A percentile compares a stretch with the other conserved stretches of the same genome.
These are phyloP conservation scores for Bubo blakistoni DNA, from an alignment of 2,113 vertebrate genomes.

Conservation along the genomic window DNA sequence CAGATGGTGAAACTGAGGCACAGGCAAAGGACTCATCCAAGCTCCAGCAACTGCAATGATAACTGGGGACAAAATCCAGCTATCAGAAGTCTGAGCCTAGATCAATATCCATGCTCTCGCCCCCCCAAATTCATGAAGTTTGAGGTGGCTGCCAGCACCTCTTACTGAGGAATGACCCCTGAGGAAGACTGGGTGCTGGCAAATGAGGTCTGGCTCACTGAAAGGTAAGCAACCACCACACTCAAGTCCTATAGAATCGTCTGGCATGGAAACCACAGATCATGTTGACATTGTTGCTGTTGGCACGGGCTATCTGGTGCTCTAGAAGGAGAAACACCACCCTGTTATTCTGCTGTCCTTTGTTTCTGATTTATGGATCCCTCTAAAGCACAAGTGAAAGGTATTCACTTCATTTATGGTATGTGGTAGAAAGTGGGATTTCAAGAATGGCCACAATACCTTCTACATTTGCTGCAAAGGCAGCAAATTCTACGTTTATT, in stretches of 20 bases:
- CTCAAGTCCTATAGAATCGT: background rate
- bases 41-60: background rate
- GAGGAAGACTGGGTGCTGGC: background rate
- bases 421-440: background rate
- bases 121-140: background rate
- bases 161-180: background rate
- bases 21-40: background rate
- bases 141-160: background rate
- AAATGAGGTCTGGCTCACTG: background rate
- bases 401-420: background rate
- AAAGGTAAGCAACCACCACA: background rate
- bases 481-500: background rate
- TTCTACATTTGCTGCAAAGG: background rate
- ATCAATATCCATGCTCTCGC: background rate
- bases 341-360: conserved; percentile 22
- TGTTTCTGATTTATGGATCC: conserved; percentile 1
- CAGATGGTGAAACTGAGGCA: background rate
- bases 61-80: background rate
- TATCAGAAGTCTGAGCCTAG: background rate
- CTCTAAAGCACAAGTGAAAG: background rate
- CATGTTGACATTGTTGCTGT: background rate
- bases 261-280: background rate
- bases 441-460: background rate
- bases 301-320: background rate
- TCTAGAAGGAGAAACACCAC: background rate